Conservation (phyloP, 2,113 vertebrate genomes). For the Neogobius melanostomus region DNA sequence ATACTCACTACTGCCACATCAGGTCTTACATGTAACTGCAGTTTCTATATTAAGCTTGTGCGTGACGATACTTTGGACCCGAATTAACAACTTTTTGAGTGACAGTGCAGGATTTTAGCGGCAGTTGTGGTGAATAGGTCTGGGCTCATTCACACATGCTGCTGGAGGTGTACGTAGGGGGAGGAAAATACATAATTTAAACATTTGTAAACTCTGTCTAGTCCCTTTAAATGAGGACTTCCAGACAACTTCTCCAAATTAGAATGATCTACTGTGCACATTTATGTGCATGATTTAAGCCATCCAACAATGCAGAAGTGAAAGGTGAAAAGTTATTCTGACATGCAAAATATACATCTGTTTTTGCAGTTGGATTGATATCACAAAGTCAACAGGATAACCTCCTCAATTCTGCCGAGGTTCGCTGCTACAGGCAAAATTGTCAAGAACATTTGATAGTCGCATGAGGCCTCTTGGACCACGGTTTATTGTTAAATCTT, state of each 20-base stretch:
- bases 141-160: too few species aligned
- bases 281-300: slow-evolving; percentile 38
- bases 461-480: slow-evolving; percentile 8
- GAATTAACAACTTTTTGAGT: too few species aligned
- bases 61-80: too few species aligned
- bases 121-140: too few species aligned
- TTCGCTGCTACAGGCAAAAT: slow-evolving; percentile 10
- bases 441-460: slow-evolving; percentile 24
- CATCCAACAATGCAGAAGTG: background rate
- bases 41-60: too few species aligned
- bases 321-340: background rate
- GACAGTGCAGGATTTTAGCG: too few species aligned
- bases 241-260: slow-evolving; percentile 61
- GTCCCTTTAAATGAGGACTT: slow-evolving; percentile 9
- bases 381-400: slow-evolving; percentile 3
- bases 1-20: too few species aligned
- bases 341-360: slow-evolving; percentile 10
- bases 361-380: slow-evolving; percentile 12
- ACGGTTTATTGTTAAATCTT: slow-evolving; percentile 45
- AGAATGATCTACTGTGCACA: slow-evolving; percentile 49
- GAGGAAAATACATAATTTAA: too few species aligned
- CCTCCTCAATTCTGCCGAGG: slow-evolving; percentile 11
- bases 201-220: too few species aligned
- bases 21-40: too few species aligned
- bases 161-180: too few species aligned